Conservation (phyloP, 2,113 vertebrate species). For the Petroica traversi region DNA sequence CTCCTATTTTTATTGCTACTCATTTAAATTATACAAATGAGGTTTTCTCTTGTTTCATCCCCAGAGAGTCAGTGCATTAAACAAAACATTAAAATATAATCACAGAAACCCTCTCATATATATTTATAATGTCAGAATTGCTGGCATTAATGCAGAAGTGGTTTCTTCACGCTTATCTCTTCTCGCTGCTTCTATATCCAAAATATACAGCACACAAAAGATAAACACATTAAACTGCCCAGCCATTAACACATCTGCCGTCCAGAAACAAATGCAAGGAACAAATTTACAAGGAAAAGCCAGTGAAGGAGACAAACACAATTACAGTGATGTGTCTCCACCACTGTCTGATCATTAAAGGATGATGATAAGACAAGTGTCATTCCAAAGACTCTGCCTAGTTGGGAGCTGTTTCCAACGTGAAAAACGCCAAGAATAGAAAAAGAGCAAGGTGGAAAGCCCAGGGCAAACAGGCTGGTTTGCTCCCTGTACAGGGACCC, state of each 20-base stretch:
- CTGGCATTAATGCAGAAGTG: conserved; percentile 44
- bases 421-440: background rate
- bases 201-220: background rate
- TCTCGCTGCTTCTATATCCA: background rate
- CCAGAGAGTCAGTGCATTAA: background rate
- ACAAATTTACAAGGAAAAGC: conserved; percentile 43
- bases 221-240: conserved; percentile 25
- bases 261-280: background rate
- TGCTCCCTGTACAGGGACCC: rapidly evolving
- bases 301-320: conserved; percentile 23
- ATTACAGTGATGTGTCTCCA: conserved; percentile 10
- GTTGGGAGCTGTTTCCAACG: background rate
- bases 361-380: background rate
- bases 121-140: conserved; percentile 55
- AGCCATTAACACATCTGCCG: conserved; percentile 27
- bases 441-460: background rate
- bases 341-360: conserved; percentile 1
- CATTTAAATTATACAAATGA: conserved; percentile 43
- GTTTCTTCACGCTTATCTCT: background rate
- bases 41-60: background rate
- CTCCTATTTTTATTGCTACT: conserved; percentile 21
- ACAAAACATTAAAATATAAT: conserved; percentile 28
- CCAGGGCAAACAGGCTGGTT: background rate
- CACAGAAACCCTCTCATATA: conserved; percentile 30
- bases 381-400: background rate